Base-by-base conservation (phyloP, 1,140 invertebrate genomes). In the Mya arenaria region DNA sequence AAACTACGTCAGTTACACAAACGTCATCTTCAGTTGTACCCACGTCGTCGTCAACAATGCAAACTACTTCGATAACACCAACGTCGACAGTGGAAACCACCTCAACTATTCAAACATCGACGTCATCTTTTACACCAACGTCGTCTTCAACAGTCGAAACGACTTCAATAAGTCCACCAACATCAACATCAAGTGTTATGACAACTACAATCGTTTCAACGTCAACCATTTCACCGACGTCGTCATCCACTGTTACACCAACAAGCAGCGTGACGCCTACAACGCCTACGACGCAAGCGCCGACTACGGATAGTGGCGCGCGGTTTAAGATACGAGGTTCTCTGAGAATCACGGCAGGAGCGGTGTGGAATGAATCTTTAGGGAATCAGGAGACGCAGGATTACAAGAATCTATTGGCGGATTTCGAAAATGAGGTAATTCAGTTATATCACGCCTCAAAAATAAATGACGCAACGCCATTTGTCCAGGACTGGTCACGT, bases 191-290 rank as follows among this genome's bases (percentile, higher is more conserved):
- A 1, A 23, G n/a, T 32, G 23, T 55, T 32, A n/a, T 55, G 28
- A 34, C 52, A 4, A 30, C 68, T 10, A 55, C 48, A 32, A 28
- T 44, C 8, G 15, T 52, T 32, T 32, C 68, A 17, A 34, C 68
- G n/a, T 39, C 78, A 39, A 62, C 44, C 48, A 56, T 48, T 34
- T 4, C 41, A 32, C 36, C 68, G 30, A 60, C 78, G 19, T n/a
- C 78, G 4, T 23, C 78, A 25, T 8, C 32, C 17, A 72, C 66
- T 4, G 48, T 56, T 39, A 37, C 63, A 34, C 48, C 69, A 32
- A 48, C 80, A 39, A 56, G 28, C 23, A 56, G 41, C 8, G 17
- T 39, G 10, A 71, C 74, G 25, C 34, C 68, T 37, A 44, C 68
- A 30, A 48, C 56, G 19, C 10, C 79, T 19, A 58, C 78, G 28